Evolutionary conservation across 2,888 invertebrate genomes (phyloP), one percentile per base, ranked within the genome.

Genomic region (Vandiemenella viatica): DNA sequence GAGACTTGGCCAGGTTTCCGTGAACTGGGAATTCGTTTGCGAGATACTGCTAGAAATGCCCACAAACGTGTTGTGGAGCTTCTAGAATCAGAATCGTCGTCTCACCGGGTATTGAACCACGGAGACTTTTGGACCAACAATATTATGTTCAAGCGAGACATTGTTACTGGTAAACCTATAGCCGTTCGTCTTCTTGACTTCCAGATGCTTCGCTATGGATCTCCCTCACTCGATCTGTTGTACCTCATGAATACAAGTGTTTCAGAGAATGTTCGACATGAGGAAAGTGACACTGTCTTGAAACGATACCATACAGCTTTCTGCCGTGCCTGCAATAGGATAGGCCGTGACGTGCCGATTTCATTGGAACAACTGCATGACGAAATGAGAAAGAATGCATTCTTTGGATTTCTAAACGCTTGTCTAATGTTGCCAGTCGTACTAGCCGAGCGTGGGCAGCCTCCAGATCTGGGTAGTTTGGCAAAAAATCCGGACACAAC

Each of bases 81-180:
- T n/a, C 20, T 42, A 19, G n/a, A 42, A 4, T 42, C 42, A 8
- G 15, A 18, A 18, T 13, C 42, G 4, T n/a, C 17, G 6, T 22
- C 26, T 4, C 15, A n/a, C 6, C 18, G 38, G 15, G 49, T 49
- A 20, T 41, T 49, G 5, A 49, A 49, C 49, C 49, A 49, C 16
- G 49, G 49, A 7, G 49, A 49, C 19, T 49, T 45, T 26, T 49
- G 49, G 49, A 45, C 49, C 5, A 49, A 49, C 23, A 49, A 49
- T 20, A 45, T 49, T 5, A 49, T 49, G 49, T 49, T 49, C 22
- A 13, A 21, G 10, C 41, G 42, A 32, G 47, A 45, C 23, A 18
- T 49, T 23, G 57, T 58, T 0, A 59, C 61, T 45, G 19, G 20
- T 8, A 8, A 18, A 4, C 16, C 19, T 8, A 18, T 21, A 50